A percentile compares a stretch with the other conserved stretches of the same genome.
phyloP scores from a whole-genome alignment of 2,113 vertebrate species.

The Seriola rivoliana region DNA sequence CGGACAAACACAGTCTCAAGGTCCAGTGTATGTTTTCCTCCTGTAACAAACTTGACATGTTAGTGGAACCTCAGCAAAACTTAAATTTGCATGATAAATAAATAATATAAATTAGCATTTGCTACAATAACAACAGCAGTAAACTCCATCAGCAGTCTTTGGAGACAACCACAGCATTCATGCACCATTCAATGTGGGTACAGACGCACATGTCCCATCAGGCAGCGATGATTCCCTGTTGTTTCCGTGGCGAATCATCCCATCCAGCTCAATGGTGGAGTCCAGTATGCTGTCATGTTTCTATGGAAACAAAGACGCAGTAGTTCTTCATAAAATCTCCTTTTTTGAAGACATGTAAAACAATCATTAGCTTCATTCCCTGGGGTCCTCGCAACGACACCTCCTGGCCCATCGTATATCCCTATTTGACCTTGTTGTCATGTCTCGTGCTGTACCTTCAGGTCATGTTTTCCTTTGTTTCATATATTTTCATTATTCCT shows the following conservation, averaged over 20 bases:
- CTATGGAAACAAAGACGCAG: neutral
- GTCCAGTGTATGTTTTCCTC: too few relatives aligned
- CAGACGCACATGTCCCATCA: neutral
- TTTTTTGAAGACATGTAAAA: neutral
- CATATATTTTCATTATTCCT: too few relatives aligned
- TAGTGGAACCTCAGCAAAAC: neutral
- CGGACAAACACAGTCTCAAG: neutral
- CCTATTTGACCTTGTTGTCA: neutral
- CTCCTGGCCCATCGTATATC: neutral
- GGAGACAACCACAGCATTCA: neutral
- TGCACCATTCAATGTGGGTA: neutral
- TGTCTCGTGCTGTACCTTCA: too few relatives aligned
- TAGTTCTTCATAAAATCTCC: neutral
- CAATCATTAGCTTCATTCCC: too few relatives aligned
- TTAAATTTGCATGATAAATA: neutral
- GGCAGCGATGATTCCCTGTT: neutral
- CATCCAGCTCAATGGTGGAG: neutral
- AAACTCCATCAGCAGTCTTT: neutral
- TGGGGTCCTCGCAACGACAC: too few relatives aligned
- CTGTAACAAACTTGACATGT: neutral
- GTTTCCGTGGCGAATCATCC: neutral
- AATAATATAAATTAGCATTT: too few relatives aligned
- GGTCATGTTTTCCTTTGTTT: too few relatives aligned
- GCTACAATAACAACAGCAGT: neutral
- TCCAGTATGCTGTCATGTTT: neutral